Base-by-base conservation (phyloP, 2,888 invertebrate genomes). In the Esperia sulphurella region DNA sequence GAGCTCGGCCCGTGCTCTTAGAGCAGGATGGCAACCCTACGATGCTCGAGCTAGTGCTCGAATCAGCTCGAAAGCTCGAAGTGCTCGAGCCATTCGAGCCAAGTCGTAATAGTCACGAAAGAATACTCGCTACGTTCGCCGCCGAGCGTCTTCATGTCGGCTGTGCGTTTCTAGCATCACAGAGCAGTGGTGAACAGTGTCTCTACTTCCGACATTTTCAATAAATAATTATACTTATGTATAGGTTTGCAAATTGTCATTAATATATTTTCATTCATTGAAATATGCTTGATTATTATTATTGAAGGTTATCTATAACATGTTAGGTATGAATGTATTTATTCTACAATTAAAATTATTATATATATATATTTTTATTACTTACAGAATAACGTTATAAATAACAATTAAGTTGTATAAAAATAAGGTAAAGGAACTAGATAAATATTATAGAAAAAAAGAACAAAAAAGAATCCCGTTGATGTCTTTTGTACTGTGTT, bases 51-150 rank as follows among this genome's bases (percentile, higher is more conserved):
- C 53, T 45, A 46, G 51, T 54, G 49, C 49, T 58, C 55, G 58
- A 61, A 49, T 58, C 52, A 54, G 52, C 60, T 56, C 54, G 53
- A 57, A 35, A 21, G 53, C 54, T 48, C 49, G 50, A 44, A 49
- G 49, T 52, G 48, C 48, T 58, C 55, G 57, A 61, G 61, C 47
- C 14, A 12, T 31, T 55, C 57, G 54, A 57, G 51, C 49, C 48
- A 44, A 54, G 48, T 52, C 58, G 54, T 58, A 61, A 59, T 63
- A 56, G 57, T 53, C 43, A 30, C 55, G 55, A 64, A 68, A 63
- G 59, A 63, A 66, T 60, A 63, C 56, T 52, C 57, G 43, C 53
- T 55, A 39, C 48, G 49, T 50, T 53, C 61, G 52, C 51, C 53
- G 55, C 55, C 55, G 49, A 54, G 55, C 61, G 56, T 53, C 58